phyloP scores from a whole-genome alignment of 2,797 vertebrate species.

The Alauda arvensis region DNA sequence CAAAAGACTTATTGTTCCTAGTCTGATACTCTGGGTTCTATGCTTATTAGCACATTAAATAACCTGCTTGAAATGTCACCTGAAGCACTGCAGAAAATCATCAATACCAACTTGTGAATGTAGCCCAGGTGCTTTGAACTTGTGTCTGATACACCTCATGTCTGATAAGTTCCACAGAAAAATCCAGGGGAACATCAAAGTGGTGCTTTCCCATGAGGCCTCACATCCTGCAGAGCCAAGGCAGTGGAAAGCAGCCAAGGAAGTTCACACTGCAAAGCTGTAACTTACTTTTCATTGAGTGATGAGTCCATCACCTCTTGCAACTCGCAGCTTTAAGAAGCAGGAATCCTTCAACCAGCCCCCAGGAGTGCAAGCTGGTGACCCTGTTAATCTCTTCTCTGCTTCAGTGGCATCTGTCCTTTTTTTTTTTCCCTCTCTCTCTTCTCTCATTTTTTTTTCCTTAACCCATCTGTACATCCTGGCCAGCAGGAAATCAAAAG shows the following conservation, averaged over 20 bases:
- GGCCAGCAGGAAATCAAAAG: neutral
- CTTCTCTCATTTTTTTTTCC: too few relatives aligned
- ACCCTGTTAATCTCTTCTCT: slow-evolving; percentile 30
- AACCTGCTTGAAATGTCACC: slow-evolving; percentile 17
- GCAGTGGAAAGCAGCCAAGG: slow-evolving; percentile 18
- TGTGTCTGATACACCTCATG: neutral
- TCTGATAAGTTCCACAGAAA: neutral
- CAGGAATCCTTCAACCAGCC: slow-evolving; percentile 29
- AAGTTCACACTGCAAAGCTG: neutral
- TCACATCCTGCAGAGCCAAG: neutral
- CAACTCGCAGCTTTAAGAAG: neutral
- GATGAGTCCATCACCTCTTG: neutral
- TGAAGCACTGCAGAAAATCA: slow-evolving; percentile 16
- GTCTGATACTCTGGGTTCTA: neutral
- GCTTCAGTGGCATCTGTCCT: neutral
- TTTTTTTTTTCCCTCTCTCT: neutral
- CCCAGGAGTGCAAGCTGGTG: slow-evolving; percentile 16
- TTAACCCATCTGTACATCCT: neutral
- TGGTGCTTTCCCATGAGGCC: neutral
- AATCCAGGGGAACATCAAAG: slow-evolving; percentile 8
- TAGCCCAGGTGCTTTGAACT: slow-evolving; percentile 2
- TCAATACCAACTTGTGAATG: neutral
- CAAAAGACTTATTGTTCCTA: neutral
- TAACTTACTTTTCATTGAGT: slow-evolving; percentile 24
- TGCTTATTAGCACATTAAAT: slow-evolving; percentile 37